These are phyloP conservation scores for Theristicus caerulescens DNA, from an alignment of 2,113 vertebrate genomes.

Conservation along the genomic window DNA sequence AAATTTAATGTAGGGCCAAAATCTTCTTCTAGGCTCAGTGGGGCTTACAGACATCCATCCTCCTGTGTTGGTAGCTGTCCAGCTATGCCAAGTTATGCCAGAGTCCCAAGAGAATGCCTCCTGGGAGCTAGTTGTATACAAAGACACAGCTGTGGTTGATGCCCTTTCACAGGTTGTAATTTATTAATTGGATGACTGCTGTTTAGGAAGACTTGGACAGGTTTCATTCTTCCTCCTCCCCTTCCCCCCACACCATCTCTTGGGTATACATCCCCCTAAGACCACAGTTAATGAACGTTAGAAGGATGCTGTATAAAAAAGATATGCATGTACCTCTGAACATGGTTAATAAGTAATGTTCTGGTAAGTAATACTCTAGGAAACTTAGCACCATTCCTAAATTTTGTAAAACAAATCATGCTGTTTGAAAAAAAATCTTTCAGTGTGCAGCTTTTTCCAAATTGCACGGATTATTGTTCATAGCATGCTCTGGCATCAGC, in stretches of 20 bases:
- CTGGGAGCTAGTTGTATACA: neutral
- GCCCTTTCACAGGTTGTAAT: neutral
- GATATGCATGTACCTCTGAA: fast-evolving
- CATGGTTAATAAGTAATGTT: neutral
- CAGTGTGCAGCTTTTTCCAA: neutral
- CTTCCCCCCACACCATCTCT: neutral
- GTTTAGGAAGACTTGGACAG: neutral
- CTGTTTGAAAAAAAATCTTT: neutral
- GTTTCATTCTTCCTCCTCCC: neutral
- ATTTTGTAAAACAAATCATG: neutral
- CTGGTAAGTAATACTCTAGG: neutral
- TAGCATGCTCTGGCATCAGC: neutral
- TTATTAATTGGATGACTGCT: neutral
- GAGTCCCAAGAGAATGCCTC: neutral
- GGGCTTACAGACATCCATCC: neutral
- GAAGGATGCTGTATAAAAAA: neutral
- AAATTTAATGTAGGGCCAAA: neutral
- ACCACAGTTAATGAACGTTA: neutral
- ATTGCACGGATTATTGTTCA: neutral
- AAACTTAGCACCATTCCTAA: neutral
- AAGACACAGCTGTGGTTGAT: neutral
- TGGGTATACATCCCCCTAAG: neutral
- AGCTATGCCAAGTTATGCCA: neutral
- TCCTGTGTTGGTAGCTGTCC: neutral
- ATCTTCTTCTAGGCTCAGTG: neutral